Base-by-base conservation (phyloP, 2,797 vertebrate species). In the Zalophus californianus region DNA sequence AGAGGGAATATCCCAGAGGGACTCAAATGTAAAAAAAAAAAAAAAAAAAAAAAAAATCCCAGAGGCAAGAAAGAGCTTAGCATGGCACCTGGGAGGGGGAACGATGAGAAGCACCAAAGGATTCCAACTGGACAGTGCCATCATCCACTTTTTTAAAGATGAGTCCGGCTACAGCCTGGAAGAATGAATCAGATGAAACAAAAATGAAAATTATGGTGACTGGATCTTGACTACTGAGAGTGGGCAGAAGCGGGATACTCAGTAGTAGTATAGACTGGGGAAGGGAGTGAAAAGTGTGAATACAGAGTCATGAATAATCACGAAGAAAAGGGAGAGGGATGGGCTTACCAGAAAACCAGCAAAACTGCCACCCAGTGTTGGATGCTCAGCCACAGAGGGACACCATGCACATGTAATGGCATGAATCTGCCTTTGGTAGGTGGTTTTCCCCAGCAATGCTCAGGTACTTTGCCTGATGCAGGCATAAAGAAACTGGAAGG, bases 61-160 rank as follows among this genome's bases (percentile, higher is more conserved):
- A 58, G 48, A 75, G 18, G 41, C 66, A 68, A 58, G 72, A 89
- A 92, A 78, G 38, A 66, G 75, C 44, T 95, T 68, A 38, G 10
- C 27, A 29, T 1, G 4, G 14, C 2, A 14, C 56, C 9, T 0
- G 21, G 54, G 10, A 6, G 29, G 18, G 14, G 7, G 32, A 86
- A 41, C 10, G 23, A 5, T 1, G 29, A 58, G 35, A 79, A 58
- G 68, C 50, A 62, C 29, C 5, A 25, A 78, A 7, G 38, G 32
- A 41, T 60, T 23, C 54, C 16, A 32, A n/a, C 0, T 78, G 56
- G 20, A 73, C n/a, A 35, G 25, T 0, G 32, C 68, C 13, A 54
- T 7, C 25, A 29, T 11, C 79, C 66, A 14, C 16, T 38, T 41
- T 68, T 78, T 58, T n/a, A 84, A 93, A 82, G 52, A 64, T 82